Evolutionary conservation across 2,797 vertebrate species (phyloP).

Genomic region (Enteromius paludinosus): DNA sequence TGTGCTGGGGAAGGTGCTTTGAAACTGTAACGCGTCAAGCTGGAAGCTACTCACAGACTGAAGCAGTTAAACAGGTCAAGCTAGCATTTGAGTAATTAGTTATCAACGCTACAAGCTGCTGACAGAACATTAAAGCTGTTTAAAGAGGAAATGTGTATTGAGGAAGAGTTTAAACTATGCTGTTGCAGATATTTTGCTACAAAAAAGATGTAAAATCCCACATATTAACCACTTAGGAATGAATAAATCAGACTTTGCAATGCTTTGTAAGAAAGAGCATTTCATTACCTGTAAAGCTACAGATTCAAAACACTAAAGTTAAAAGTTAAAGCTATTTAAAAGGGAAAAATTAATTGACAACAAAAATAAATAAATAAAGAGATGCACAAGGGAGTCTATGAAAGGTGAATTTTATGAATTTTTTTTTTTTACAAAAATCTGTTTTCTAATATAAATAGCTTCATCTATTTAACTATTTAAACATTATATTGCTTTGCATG

Average conservation of each 20-base stretch:
- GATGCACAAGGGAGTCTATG: background rate
- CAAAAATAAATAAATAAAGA: background rate
- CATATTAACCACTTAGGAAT: background rate
- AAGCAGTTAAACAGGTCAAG: background rate
- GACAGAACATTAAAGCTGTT: background rate
- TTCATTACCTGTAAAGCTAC: background rate
- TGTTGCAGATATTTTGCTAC: background rate
- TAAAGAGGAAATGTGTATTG: background rate
- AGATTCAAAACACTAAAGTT: background rate
- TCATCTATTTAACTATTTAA: background rate
- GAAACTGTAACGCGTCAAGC: conserved; percentile 7
- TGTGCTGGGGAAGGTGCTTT: conserved; percentile 16
- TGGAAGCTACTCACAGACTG: background rate
- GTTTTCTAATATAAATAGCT: background rate
- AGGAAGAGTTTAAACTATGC: background rate
- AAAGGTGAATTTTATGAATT: no score
- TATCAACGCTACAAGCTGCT: conserved; percentile 1
- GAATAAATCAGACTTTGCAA: background rate
- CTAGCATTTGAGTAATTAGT: conserved; percentile 7
- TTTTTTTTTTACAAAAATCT: background rate
- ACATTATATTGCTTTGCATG: background rate
- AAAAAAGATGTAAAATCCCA: background rate
- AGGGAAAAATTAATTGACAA: background rate
- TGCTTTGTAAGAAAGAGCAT: background rate
- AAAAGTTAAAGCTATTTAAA: background rate